Base-by-base conservation (phyloP, 1,140 invertebrate genomes). In the Aleiodes sp. region DNA sequence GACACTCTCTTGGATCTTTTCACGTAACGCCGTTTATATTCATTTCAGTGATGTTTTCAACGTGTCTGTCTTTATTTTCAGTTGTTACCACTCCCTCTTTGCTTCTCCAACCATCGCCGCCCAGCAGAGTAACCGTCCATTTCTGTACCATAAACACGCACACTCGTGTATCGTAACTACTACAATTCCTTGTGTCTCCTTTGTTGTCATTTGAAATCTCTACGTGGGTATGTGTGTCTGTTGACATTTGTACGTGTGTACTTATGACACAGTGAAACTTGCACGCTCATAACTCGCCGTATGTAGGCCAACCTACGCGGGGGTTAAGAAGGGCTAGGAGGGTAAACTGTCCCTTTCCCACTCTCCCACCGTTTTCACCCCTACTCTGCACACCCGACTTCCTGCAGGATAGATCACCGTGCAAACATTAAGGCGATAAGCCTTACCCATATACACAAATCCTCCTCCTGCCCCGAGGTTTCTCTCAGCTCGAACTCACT, bases 361-460 rank as follows among this genome's bases (percentile, higher is more conserved):
- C n/a, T n/a, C 6, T 24, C 10, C 39, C 31, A 12, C 8, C 35
- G n/a, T n/a, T n/a, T n/a, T 10, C 35, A 35, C 14, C n/a, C 16
- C 12, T 4, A 9, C 3, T 14, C 35, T 19, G 9, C 21, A 52
- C 65, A 28, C 33, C 52, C 35, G 39, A 66, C 65, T 71, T 73
- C 70, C 70, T 65, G 65, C 29, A 39, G 67, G 63, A 69, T 65
- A 70, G 71, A 72, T 69, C 67, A 72, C 67, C 71, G 62, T 72
- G 69, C 71, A 72, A 69, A 72, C 56, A 66, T 52, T 37, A 52
- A 29, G 63, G 59, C 57, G 71, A 73, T 73, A 73, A 73, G 67
- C 60, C 64, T 52, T 61, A 46, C 41, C 41, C 21, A 21, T 21
- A 52, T 52, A 52, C 46, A 52, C 59, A 29, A 52, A 14, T 41